Evolutionary conservation across 1,140 invertebrate genomes (phyloP).

Genomic region (Bombus haemorrhoidalis): DNA sequence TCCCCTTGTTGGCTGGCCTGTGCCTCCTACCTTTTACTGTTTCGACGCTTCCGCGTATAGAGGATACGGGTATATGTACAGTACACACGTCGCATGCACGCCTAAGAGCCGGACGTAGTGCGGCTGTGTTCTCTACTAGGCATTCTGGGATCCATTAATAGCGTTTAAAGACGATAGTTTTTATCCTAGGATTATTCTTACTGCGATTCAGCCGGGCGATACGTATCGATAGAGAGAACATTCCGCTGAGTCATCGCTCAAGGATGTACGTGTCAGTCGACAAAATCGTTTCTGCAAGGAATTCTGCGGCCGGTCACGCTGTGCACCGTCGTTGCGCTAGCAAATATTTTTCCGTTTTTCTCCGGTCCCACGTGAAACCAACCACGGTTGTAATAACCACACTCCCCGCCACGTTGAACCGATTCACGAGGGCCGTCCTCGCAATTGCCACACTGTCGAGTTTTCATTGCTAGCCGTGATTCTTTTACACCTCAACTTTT

Average conservation of each 20-base stretch:
- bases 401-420: background rate
- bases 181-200: conserved; percentile 54
- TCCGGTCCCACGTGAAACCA: conserved; percentile 13
- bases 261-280: conserved; percentile 69
- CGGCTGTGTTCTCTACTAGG: background rate
- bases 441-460: conserved; percentile 51
- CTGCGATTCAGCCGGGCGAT: conserved; percentile 52
- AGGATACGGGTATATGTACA: conserved; percentile 46
- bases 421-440: conserved; percentile 29
- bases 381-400: conserved; percentile 21
- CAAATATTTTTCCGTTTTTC: conserved; percentile 26
- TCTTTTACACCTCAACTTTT: conserved; percentile 13
- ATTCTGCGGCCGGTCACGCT: conserved; percentile 59
- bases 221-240: conserved; percentile 67
- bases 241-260: conserved; percentile 70
- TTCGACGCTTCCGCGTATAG: conserved; percentile 53
- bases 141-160: conserved; percentile 47
- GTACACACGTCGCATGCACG: conserved; percentile 26
- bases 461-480: conserved; percentile 17
- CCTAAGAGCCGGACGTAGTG: conserved; percentile 21
- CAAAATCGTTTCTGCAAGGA: conserved; percentile 63
- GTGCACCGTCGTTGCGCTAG: conserved; percentile 42
- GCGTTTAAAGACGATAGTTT: conserved; percentile 41
- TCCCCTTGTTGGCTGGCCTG: conserved; percentile 15
- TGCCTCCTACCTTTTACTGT: conserved; percentile 50